Evolutionary conservation across 1,140 invertebrate genomes (phyloP).

Genomic region (Listronotus oregonensis): DNA sequence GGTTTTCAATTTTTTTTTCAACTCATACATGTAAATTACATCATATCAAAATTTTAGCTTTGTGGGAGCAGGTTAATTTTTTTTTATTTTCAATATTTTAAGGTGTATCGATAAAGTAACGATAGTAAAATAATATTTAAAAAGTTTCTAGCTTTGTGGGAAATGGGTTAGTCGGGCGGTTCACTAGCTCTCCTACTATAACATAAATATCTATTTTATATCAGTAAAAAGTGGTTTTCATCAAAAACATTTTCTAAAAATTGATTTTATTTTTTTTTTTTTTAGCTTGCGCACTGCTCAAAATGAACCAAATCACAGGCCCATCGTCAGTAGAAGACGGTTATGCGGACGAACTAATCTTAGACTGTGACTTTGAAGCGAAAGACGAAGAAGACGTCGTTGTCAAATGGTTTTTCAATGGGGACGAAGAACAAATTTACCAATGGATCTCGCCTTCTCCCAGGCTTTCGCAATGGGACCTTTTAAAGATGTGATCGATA

Average conservation of each 20-base stretch:
- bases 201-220: too few relatives aligned
- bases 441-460: conserved; percentile 42
- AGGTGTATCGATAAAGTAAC: too few relatives aligned
- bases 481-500: conserved; percentile 43
- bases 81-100: too few relatives aligned
- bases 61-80: too few relatives aligned
- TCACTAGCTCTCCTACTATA: too few relatives aligned
- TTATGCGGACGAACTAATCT: conserved; percentile 31
- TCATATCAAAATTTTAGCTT: too few relatives aligned
- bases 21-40: too few relatives aligned
- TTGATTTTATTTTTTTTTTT: conserved; percentile 23
- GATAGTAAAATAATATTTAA: too few relatives aligned
- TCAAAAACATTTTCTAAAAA: neutral
- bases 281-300: conserved; percentile 41
- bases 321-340: conserved; percentile 40
- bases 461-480: conserved; percentile 27
- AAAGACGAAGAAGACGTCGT: conserved; percentile 36
- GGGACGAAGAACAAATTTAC: conserved; percentile 43
- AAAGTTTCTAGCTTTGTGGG: too few relatives aligned
- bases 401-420: conserved; percentile 49
- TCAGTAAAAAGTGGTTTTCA: too few relatives aligned
- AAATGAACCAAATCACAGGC: conserved; percentile 43
- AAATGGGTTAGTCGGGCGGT: too few relatives aligned
- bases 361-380: conserved; percentile 48
- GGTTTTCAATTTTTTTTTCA: too few relatives aligned